Conservation (phyloP, 2,888 invertebrate species). For the Gonocerus acuteangulatus region DNA sequence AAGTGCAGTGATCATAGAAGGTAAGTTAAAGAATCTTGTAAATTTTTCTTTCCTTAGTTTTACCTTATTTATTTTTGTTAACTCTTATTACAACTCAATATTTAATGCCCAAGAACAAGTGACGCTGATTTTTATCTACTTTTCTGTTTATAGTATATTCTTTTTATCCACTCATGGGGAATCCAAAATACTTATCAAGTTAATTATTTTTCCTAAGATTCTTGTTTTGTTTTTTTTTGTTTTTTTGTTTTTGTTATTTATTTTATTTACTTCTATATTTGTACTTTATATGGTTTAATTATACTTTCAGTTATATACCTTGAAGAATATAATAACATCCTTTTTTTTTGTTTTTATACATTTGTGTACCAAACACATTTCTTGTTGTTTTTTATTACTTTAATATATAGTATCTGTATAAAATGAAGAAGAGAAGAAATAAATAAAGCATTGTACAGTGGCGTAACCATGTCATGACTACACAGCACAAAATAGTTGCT, state of each 20-base stretch:
- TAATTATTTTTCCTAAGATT: neutral
- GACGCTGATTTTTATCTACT: too few relatives aligned
- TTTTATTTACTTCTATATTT: neutral
- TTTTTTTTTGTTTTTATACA: neutral
- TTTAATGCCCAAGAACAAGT: too few relatives aligned
- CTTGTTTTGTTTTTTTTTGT: neutral
- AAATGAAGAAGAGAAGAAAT: neutral
- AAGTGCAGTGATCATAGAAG: too few relatives aligned
- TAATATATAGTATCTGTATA: too few relatives aligned
- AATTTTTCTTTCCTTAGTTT: too few relatives aligned
- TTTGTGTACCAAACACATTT: neutral
- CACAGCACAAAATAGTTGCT: slow-evolving; percentile 28
- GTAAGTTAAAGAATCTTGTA: too few relatives aligned
- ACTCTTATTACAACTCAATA: too few relatives aligned
- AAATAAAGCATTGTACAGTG: slow-evolving; percentile 16
- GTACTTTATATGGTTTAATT: neutral
- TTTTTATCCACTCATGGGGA: too few relatives aligned
- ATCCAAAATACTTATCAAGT: too few relatives aligned
- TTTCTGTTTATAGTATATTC: too few relatives aligned
- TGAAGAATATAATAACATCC: neutral
- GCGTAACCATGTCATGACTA: slow-evolving; percentile 6
- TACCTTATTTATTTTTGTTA: too few relatives aligned
- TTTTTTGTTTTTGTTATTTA: neutral
- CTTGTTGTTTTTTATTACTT: neutral
- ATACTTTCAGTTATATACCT: neutral